Conservation (phyloP, 2,888 invertebrate species). For the Craniophora ligustri region DNA sequence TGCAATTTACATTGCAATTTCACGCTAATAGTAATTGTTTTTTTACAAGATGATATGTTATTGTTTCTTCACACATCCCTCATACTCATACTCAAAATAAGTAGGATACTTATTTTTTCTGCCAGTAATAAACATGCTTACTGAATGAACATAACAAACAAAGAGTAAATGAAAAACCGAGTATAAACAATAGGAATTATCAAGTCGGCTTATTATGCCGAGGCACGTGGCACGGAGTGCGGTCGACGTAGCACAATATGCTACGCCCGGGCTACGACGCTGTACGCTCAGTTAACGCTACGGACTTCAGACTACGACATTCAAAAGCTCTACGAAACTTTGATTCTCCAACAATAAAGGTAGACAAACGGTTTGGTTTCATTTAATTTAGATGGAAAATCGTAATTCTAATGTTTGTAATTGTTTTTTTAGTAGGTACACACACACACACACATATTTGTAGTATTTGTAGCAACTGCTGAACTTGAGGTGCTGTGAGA, state of each 20-base stretch:
- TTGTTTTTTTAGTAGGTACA: no score
- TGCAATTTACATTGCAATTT: no score
- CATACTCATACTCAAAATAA: no score
- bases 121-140: conserved; percentile 3
- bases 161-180: conserved; percentile 21
- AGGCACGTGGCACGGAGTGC: conserved; percentile 67
- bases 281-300: conserved; percentile 61
- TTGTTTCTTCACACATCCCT: not conserved
- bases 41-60: not conserved
- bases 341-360: conserved; percentile 34
- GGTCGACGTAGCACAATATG: conserved; percentile 67
- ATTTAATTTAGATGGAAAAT: conserved; percentile 33
- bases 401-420: conserved; percentile 15
- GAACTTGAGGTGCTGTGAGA: no score
- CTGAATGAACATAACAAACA: conserved; percentile 1
- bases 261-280: conserved; percentile 56
- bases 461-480: no score
- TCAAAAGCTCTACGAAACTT: conserved; percentile 56
- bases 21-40: no score
- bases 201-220: conserved; percentile 73
- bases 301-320: conserved; percentile 56
- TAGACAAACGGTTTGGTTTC: conserved; percentile 24
- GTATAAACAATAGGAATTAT: conserved; percentile 50
- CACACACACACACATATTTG: no score
- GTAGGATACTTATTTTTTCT: no score